A percentile compares a stretch with the other conserved stretches of the same genome.
phyloP scores from a whole-genome alignment of 2,113 vertebrate genomes.

The Sylvia atricapilla region DNA sequence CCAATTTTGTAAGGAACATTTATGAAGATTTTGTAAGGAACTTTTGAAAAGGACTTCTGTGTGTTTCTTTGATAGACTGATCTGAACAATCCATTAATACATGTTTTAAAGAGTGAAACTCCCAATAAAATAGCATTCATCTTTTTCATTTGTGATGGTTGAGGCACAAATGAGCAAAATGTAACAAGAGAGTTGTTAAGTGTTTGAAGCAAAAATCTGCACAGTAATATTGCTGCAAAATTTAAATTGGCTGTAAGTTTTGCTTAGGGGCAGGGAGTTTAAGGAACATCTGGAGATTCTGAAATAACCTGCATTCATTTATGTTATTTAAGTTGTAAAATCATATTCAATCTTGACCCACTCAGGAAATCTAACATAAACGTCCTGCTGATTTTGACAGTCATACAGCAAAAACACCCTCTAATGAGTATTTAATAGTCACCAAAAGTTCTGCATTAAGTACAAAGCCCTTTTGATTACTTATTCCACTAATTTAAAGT shows the following conservation, averaged over 20 bases:
- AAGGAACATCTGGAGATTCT: constrained; percentile 82
- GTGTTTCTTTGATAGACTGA: not conserved
- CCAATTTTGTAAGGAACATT: not conserved
- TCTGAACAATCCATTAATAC: not conserved
- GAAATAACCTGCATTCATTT: constrained; percentile 84
- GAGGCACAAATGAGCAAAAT: not conserved
- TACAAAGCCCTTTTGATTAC: constrained; percentile 89
- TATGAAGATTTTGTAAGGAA: not conserved
- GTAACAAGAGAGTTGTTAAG: constrained; percentile 18
- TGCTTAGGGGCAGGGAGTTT: constrained; percentile 68
- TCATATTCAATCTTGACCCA: constrained; percentile 86
- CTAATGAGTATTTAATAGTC: constrained; percentile 88
- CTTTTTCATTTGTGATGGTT: not conserved
- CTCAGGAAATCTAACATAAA: constrained; percentile 87
- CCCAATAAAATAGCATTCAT: not conserved
- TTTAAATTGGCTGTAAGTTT: constrained; percentile 75
- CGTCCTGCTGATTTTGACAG: constrained; percentile 85
- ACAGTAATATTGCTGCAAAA: constrained; percentile 61
- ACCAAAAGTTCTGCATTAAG: constrained; percentile 87
- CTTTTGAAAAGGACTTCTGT: not conserved
- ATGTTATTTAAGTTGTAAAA: constrained; percentile 84
- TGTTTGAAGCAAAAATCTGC: constrained; percentile 51
- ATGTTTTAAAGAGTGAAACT: not conserved
- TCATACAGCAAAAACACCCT: constrained; percentile 84
- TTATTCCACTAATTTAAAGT: constrained; percentile 88